Conservation (phyloP, 2,113 vertebrate genomes). For the Illadopsis cleaveri region DNA sequence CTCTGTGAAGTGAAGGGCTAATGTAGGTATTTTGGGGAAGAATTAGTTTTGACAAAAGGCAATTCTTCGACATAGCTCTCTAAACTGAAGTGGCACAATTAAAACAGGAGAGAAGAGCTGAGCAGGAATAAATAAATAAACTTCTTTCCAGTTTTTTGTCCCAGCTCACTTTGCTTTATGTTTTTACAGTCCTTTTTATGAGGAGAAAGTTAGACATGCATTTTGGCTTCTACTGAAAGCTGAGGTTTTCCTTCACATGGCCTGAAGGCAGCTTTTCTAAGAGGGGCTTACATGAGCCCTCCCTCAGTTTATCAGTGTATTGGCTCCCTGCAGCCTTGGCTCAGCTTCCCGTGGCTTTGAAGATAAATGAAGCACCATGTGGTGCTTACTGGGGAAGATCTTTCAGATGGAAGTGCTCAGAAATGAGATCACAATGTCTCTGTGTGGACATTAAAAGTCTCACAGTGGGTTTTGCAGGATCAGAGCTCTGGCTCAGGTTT, state of each 20-base stretch:
- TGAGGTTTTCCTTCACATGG: not conserved
- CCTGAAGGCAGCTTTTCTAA: not conserved
- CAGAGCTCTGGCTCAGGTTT: not conserved
- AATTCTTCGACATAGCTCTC: not conserved
- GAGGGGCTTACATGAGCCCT: not conserved
- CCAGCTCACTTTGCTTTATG: not conserved
- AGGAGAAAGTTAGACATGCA: not conserved
- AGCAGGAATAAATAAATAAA: not conserved
- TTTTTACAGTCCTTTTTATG: not conserved
- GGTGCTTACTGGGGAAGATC: not conserved
- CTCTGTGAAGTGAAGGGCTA: not conserved
- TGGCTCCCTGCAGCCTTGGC: slow-evolving; percentile 21
- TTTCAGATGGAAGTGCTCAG: not conserved
- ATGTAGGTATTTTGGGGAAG: not conserved
- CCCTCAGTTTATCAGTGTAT: not conserved
- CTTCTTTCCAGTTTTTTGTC: not conserved
- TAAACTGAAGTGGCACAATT: not conserved
- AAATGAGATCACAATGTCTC: slow-evolving; percentile 22
- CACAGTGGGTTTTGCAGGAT: not conserved
- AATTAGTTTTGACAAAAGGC: not conserved
- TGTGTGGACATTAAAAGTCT: not conserved
- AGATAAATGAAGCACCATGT: slow-evolving; percentile 26
- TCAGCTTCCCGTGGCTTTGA: slow-evolving; percentile 13
- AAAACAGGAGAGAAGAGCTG: not conserved
- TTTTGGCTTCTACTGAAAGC: slow-evolving; percentile 29